Evolutionary conservation across 2,888 invertebrate species (phyloP).

Genomic region (Catocala nupta): DNA sequence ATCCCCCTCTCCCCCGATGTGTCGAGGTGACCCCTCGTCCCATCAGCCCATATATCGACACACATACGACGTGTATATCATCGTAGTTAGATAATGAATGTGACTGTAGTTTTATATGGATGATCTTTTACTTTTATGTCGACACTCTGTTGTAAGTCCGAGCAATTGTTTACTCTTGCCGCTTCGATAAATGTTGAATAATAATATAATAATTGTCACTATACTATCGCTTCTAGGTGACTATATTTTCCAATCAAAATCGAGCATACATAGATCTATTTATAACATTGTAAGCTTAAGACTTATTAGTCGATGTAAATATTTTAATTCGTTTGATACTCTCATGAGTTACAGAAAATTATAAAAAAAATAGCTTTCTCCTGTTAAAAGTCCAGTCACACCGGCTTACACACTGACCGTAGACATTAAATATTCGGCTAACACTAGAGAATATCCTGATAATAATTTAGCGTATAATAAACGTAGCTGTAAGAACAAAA

Average conservation of each 20-base stretch:
- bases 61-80: conserved; percentile 62
- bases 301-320: conserved; percentile 78
- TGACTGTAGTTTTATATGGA: conserved; percentile 78
- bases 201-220: conserved; percentile 69
- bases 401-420: conserved; percentile 73
- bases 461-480: conserved; percentile 81
- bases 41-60: conserved; percentile 62
- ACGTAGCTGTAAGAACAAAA: conserved; percentile 81
- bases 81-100: conserved; percentile 78
- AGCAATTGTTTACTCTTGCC: conserved; percentile 71
- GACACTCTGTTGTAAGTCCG: conserved; percentile 67
- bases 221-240: conserved; percentile 81
- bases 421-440: conserved; percentile 72
- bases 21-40: conserved; percentile 41
- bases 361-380: conserved; percentile 64
- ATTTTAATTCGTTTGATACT: conserved; percentile 68
- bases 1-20: not conserved
- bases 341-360: conserved; percentile 61
- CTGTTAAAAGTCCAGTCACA: conserved; percentile 63
- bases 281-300: conserved; percentile 74
- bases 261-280: conserved; percentile 62
- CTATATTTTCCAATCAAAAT: conserved; percentile 66
- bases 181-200: conserved; percentile 79
- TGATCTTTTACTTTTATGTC: conserved; percentile 59
- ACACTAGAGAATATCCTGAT: conserved; percentile 79